Conservation (phyloP, 2,113 vertebrate species). For the Capreolus pygargus region DNA sequence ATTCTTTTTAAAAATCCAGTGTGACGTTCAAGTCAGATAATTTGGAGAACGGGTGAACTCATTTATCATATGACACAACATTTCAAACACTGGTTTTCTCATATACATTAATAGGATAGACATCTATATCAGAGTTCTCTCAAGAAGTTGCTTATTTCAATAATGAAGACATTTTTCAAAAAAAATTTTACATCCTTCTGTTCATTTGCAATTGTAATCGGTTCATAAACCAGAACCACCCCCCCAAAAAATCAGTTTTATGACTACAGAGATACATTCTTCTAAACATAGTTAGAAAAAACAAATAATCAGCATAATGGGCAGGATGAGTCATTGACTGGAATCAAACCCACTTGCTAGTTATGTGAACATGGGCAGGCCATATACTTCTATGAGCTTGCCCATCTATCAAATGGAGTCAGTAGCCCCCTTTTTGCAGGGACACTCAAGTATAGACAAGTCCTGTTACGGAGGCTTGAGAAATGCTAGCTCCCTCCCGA, state of each 20-base stretch:
- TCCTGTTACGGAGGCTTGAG: neutral
- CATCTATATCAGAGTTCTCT: neutral
- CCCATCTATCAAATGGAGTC: neutral
- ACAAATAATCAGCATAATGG: neutral
- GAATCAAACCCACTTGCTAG: neutral
- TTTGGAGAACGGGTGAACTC: neutral
- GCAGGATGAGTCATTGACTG: neutral
- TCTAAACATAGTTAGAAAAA: neutral
- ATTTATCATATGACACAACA: neutral
- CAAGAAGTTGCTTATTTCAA: neutral
- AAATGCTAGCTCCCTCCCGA: neutral
- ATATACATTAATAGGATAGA: neutral
- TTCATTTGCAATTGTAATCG: neutral
- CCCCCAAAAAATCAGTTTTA: neutral
- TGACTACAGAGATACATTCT: neutral
- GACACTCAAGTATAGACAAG: rapidly evolving
- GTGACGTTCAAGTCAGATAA: neutral
- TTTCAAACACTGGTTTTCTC: neutral
- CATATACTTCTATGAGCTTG: neutral
- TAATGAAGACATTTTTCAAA: neutral
- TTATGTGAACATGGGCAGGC: neutral
- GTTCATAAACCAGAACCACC: neutral
- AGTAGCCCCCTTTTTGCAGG: neutral
- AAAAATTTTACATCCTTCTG: neutral
- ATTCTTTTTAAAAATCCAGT: neutral